These are phyloP conservation scores for Chrysogorgia sp. DNA, from an alignment of 92 coral and sea anemone species.

Conservation along the genomic window DNA sequence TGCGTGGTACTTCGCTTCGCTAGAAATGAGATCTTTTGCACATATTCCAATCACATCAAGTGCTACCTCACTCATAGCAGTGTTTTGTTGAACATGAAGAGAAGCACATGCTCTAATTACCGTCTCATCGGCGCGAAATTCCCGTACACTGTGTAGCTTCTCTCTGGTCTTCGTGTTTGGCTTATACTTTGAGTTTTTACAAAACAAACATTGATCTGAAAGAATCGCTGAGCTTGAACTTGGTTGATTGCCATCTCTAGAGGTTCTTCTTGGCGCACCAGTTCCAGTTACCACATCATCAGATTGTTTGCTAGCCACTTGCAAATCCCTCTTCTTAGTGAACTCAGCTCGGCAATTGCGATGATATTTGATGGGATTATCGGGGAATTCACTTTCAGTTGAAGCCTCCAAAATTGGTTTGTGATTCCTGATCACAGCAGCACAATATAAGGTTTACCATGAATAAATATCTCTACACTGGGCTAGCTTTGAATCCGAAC, in stretches of 20 bases:
- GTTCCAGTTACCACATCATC: background rate
- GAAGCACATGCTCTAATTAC: no score
- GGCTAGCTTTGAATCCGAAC: slow-evolving; percentile 28
- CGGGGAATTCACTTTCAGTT: slow-evolving; percentile 53
- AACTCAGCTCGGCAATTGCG: slow-evolving; percentile 58
- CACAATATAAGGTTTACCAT: slow-evolving; percentile 58
- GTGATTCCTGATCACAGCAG: slow-evolving; percentile 56
- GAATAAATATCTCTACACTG: slow-evolving; percentile 51
- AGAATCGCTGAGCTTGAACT: background rate
- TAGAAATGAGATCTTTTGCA: slow-evolving; percentile 47
- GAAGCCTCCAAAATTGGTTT: slow-evolving; percentile 39
- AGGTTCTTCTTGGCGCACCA: slow-evolving; percentile 26
- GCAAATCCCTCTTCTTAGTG: slow-evolving; percentile 48
- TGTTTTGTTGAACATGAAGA: no score
- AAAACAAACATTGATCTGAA: slow-evolving; percentile 57
- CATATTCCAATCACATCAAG: slow-evolving; percentile 50
- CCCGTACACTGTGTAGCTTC: no score
- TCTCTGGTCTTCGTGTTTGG: no score
- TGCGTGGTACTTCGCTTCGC: slow-evolving; percentile 58
- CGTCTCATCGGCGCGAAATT: no score
- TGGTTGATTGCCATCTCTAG: no score
- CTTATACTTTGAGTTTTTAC: slow-evolving; percentile 60
- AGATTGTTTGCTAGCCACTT: no score
- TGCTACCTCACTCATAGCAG: no score
- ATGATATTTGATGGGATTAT: slow-evolving; percentile 62